Conservation (phyloP, 2,888 invertebrate genomes). For the Eurytoma californica region DNA sequence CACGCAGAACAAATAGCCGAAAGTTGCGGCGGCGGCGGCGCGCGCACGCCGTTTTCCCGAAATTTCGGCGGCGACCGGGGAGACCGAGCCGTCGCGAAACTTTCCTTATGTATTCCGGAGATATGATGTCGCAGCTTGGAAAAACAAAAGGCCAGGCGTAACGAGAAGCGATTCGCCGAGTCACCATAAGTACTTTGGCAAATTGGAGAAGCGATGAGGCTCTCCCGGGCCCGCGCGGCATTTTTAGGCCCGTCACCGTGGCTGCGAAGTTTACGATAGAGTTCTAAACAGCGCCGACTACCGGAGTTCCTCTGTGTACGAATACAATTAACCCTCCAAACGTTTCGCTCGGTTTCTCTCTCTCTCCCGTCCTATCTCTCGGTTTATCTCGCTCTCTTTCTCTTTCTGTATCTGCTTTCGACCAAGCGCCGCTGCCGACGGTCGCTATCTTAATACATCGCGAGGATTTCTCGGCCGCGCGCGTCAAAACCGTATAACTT, state of each 20-base stretch:
- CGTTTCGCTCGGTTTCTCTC: neutral
- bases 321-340: neutral
- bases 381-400: no score
- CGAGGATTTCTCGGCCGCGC: no score
- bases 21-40: constrained; percentile 13
- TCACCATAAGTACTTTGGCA: constrained; percentile 11
- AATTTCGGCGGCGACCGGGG: neutral
- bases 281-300: neutral
- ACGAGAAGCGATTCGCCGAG: constrained; percentile 8
- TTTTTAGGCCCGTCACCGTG: no score
- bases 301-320: neutral
- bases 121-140: neutral
- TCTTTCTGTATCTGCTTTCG: no score
- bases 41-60: constrained; percentile 6
- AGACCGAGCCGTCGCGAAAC: neutral
- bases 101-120: constrained; percentile 26
- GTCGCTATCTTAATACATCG: no score
- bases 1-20: constrained; percentile 26
- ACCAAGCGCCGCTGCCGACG: no score
- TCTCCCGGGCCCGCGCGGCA: no score
- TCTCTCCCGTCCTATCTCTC: no score
- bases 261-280: constrained; percentile 22
- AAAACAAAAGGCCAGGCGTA: constrained; percentile 13
- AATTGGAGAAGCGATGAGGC: constrained; percentile 27
- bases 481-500: neutral